These are phyloP conservation scores for Phalacrocorax brasilianus DNA, from an alignment of 2,113 vertebrate genomes.

Conservation along the genomic window DNA sequence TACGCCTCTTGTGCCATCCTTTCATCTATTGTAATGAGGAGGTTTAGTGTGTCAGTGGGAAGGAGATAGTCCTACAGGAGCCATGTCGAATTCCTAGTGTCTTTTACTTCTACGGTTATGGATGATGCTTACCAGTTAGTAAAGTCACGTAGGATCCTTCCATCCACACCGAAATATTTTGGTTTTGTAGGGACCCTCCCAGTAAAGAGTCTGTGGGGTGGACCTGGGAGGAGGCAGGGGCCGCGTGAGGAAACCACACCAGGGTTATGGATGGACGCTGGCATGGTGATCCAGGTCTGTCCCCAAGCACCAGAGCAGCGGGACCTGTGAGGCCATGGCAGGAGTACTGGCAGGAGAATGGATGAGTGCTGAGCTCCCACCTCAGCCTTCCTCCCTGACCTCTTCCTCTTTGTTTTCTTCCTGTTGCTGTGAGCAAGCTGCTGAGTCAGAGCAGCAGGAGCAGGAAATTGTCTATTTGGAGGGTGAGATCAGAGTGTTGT, in stretches of 20 bases:
- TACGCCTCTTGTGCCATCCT: neutral
- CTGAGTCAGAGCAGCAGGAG: conserved; percentile 50
- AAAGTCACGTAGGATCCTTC: neutral
- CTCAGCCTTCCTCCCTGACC: conserved; percentile 19
- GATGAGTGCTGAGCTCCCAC: accelerated
- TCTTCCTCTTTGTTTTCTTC: conserved; percentile 31
- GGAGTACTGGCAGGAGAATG: neutral
- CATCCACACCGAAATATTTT: neutral
- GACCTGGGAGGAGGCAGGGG: neutral
- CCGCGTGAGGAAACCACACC: accelerated
- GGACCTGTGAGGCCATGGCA: accelerated
- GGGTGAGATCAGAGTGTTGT: neutral
- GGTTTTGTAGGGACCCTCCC: neutral
- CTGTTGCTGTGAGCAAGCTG: conserved; percentile 9
- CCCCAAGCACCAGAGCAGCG: accelerated
- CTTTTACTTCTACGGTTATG: neutral
- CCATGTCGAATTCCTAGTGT: neutral
- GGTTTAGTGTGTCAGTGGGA: neutral
- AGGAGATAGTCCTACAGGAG: neutral
- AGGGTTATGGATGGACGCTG: accelerated
- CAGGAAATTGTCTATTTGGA: conserved; percentile 32
- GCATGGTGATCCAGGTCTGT: neutral
- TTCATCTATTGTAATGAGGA: neutral
- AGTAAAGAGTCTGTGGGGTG: neutral
- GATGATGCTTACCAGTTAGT: neutral